phyloP scores from a whole-genome alignment of 2,113 vertebrate species.

The Eublepharis macularius region DNA sequence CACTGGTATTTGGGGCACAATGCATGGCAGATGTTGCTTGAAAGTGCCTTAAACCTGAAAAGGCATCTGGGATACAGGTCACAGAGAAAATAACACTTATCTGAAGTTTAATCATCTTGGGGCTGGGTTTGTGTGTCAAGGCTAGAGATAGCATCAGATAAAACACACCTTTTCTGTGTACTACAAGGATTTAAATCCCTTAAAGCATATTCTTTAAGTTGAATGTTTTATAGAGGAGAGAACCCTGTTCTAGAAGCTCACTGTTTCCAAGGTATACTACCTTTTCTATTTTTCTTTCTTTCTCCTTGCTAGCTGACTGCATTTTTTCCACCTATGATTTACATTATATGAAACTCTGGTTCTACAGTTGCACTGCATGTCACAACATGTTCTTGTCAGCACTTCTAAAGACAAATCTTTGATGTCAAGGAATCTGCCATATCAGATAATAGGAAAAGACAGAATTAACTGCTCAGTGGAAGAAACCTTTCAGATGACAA shows the following conservation, averaged over 20 bases:
- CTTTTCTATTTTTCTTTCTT: background rate
- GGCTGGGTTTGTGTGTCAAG: too few species aligned
- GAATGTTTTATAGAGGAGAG: background rate
- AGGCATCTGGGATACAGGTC: too few species aligned
- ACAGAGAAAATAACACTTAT: too few species aligned
- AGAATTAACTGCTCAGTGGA: background rate
- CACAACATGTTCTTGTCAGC: accelerated
- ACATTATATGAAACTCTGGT: accelerated
- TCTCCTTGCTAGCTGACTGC: background rate
- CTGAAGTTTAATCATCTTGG: too few species aligned
- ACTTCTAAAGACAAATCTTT: background rate
- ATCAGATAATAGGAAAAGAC: background rate
- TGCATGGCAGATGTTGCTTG: too few species aligned
- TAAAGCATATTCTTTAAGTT: too few species aligned
- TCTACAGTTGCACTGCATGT: background rate
- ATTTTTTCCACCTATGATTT: background rate
- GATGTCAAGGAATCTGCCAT: background rate
- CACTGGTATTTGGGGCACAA: too few species aligned
- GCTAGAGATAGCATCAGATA: too few species aligned
- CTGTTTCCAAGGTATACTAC: too few species aligned
- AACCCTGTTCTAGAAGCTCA: background rate
- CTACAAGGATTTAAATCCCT: too few species aligned
- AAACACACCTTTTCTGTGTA: too few species aligned
- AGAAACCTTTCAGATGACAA: background rate
- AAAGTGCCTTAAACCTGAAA: too few species aligned